Base-by-base conservation (phyloP, 2,797 vertebrate genomes). In the Microctenopoma steveboyesi region DNA sequence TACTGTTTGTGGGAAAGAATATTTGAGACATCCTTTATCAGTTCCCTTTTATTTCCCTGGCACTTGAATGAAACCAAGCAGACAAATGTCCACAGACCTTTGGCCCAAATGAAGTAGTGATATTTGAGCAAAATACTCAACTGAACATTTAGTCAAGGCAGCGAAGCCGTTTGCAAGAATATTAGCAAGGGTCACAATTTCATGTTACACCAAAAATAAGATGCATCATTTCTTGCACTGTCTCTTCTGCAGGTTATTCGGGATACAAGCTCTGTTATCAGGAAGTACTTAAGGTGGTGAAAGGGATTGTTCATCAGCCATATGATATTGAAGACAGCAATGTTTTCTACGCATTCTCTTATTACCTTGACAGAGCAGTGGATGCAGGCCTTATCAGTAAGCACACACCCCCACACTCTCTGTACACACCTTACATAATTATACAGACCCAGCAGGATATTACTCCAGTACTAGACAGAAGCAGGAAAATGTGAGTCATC, bases 271-370 rank as follows among this genome's bases (percentile, higher is more conserved):
- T 88, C 48, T 99, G 98, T 91, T 97, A 98, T 76, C 85, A 93
- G 33, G 96, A 99, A 91, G 95, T 98, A 72, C 90, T 94, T 47
- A 95, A 91, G 80, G 95, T 95, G 80, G 94, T 99, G 71, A 94
- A 91, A 88, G 96, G 95, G 52, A 91, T 95, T 78, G 93, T 99
- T 75, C 96, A 96, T 84, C 96, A 96, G 82, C 95, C 95, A 0
- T 84, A 92, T 8, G 95, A 97, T 79, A 88, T 98, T 9, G 88
- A 90, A 76, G 87, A 89, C 79, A 82, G 87, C 78, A 91, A 86
- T 25, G 87, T 93, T 65, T 98, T 99, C 89, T 98, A 97, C 28
- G 98, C 98, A 5, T 98, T 99, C 90, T 98, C 98, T 55, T 99
- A 98, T 86, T 99, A 98, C 82, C 99, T 95, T 40, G 98, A 99